Evolutionary conservation across 2,113 vertebrate genomes (phyloP), one percentile per base, ranked within the genome.

Genomic region (Prunella himalayana): DNA sequence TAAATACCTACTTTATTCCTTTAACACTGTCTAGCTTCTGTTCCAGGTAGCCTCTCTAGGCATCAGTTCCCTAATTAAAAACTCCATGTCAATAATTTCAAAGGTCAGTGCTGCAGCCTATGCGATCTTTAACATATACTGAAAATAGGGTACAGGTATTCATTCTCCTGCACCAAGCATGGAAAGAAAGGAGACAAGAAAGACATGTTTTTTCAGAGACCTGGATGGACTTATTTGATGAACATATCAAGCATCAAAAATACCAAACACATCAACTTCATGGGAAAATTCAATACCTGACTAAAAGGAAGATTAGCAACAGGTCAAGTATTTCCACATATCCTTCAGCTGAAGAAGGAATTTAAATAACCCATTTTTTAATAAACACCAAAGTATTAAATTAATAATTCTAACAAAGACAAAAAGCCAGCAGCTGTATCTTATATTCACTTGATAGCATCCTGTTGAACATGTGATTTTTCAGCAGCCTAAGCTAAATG

Each of bases 81-180:
- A 72, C 8, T 50, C n/a, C 20, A 8, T 28, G 9, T 49, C 44
- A 64, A 25, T 42, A 37, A 63, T 54, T 75, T 76, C 28, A 59
- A 6, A 66, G 63, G 31, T n/a, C 39, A 75, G 0, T 75, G 24
- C 25, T 2, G 0, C 15, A 80, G 9, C 9, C 2, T 15, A 24
- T 44, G 6, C 37, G 7, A 44, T 37, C 28, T 71, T 71, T 45
- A 59, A 7, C 7, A 33, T 21, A 11, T 13, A 15, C 13, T 54
- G 42, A 88, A 80, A 63, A 66, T 5, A 71, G 9, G 21, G 25
- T 76, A 49, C 21, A 51, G 27, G 24, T 60, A 33, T 37, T 18
- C 31, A 8, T 54, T 68, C 5, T 63, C 24, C 59, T 64, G 18
- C n/a, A 77, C 9, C 10, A 39, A 47, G 21, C 2, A 2, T 20